Evolutionary conservation across 2,113 vertebrate species (phyloP).

Genomic region (Isurus oxyrinchus): DNA sequence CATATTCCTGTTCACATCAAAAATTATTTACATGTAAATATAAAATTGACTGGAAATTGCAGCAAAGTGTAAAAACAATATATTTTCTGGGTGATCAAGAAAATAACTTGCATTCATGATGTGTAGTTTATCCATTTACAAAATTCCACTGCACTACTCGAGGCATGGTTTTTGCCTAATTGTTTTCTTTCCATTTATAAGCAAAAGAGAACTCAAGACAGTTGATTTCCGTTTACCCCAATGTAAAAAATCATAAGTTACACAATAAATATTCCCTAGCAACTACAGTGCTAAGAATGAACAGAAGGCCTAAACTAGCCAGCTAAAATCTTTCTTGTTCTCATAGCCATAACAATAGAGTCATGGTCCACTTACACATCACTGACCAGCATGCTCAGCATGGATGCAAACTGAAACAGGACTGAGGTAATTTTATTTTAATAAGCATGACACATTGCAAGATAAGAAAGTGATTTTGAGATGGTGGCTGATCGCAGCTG

Average conservation of each 20-base stretch:
- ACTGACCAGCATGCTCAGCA: background rate
- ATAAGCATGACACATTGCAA: background rate
- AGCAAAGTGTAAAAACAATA: background rate
- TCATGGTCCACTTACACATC: background rate
- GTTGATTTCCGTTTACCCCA: background rate
- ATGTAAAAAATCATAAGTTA: background rate
- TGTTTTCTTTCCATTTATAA: background rate
- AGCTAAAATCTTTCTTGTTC: background rate
- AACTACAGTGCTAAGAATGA: constrained; percentile 5
- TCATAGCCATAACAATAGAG: background rate
- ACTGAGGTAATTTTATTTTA: background rate
- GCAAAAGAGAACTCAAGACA: background rate
- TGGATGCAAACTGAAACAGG: background rate
- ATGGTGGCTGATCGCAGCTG: background rate
- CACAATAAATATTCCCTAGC: constrained; percentile 14
- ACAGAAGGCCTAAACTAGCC: background rate
- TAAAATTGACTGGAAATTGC: background rate
- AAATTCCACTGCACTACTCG: background rate
- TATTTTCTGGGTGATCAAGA: background rate
- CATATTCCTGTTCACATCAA: background rate
- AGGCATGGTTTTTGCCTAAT: background rate
- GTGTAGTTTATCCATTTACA: background rate
- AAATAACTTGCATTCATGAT: background rate
- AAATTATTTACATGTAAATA: background rate
- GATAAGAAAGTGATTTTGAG: constrained; percentile 1